Evolutionary conservation across 2,113 vertebrate genomes (phyloP).

Genomic region (Ursus arctos): DNA sequence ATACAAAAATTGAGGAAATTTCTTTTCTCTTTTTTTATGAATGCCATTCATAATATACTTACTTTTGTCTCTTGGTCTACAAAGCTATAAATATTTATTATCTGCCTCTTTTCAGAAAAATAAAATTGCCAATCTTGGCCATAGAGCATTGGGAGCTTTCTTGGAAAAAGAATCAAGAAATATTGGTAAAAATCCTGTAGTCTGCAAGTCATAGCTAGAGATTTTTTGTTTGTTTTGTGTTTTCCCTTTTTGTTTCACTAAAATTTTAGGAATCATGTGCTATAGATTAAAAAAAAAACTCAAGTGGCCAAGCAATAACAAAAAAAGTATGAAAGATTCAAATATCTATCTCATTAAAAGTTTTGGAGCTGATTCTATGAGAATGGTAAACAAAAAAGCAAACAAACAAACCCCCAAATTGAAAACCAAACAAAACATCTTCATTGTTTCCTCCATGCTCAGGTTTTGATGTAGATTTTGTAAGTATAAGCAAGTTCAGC

Average conservation of each 20-base stretch:
- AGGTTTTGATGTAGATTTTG: slow-evolving; percentile 7
- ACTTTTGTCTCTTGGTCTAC: neutral
- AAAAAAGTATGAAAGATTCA: neutral
- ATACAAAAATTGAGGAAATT: neutral
- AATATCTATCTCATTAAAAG: neutral
- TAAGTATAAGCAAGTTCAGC: neutral
- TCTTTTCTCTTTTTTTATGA: neutral
- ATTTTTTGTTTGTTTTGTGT: neutral
- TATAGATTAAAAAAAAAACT: neutral
- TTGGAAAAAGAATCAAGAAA: neutral
- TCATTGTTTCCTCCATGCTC: neutral
- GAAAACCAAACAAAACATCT: neutral
- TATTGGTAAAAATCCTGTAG: neutral
- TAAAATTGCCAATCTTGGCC: neutral
- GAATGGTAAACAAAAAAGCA: neutral
- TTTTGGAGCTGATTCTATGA: neutral
- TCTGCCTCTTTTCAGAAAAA: neutral
- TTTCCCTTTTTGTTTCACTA: neutral
- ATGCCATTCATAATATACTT: neutral
- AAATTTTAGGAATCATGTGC: neutral
- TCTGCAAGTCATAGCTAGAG: neutral
- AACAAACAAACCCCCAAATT: neutral
- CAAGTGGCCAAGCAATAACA: neutral
- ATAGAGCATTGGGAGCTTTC: neutral
- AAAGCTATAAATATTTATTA: neutral